Evolutionary conservation across 2,888 invertebrate genomes (phyloP), one percentile per base, ranked within the genome.

Genomic region (Dicranocentrus wangi): DNA sequence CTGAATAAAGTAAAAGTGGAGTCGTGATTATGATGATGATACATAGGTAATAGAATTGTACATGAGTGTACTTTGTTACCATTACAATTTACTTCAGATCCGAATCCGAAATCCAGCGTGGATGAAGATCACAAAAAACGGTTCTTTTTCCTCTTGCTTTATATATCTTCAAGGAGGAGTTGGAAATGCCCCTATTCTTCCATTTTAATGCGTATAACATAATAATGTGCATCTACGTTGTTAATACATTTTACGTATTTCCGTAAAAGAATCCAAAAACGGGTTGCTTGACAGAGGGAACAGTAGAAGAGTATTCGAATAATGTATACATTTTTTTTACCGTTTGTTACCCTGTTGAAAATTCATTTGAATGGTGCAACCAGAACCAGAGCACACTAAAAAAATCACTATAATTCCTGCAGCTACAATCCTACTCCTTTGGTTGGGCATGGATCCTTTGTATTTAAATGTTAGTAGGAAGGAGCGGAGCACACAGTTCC

Each of bases 161-260:
- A 66, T 69, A 77, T 77, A 77, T 61, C 61, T 77, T 63, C 21
- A 53, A 53, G 68, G 43, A 60, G 60, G 5, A 39, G n/a, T n/a
- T 8, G 51, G 32, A 58, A 39, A 39, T 39, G 5, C 23, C 23
- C 7, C 70, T 63, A 65, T 70, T 78, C 78, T 69, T 51, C 61
- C n/a, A n/a, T n/a, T n/a, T 77, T 77, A 77, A 77, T 77, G 77
- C 53, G 69, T 61, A 27, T 53, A 69, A 77, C 61, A 69, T 77
- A 77, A 63, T 63, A 70, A 70, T 78, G 70, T 47, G n/a, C 60
- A 39, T 39, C 69, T 78, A 70, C 70, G 60, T 77, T 77, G 76
- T 76, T 76, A 76, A 76, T 76, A 76, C 76, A 76, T 68, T 61
- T 77, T 77, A 78, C 78, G 78, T 70, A 70, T 70, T 78, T 78